Evolutionary conservation across 2,113 vertebrate species (phyloP).

Genomic region (Chaetodon trifascialis): DNA sequence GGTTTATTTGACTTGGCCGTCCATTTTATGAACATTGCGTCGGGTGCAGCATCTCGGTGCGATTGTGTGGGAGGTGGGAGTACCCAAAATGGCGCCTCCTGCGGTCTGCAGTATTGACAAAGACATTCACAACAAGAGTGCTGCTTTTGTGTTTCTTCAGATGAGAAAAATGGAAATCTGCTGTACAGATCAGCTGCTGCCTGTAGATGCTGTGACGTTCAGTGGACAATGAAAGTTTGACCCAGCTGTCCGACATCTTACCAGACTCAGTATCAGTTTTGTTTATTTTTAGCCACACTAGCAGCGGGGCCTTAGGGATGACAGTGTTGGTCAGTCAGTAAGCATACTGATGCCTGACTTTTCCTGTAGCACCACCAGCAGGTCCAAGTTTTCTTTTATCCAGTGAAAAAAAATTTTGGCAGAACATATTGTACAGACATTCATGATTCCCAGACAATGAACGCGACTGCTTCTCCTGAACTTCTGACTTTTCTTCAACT

Average conservation of each 20-base stretch:
- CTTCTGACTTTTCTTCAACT: too few species aligned
- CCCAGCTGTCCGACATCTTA: neutral
- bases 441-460: too few species aligned
- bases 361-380: too few species aligned
- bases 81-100: constrained; percentile 28
- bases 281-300: too few species aligned
- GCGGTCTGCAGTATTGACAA: constrained; percentile 10
- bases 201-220: neutral
- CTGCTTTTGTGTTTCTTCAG: neutral
- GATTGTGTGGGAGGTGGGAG: neutral
- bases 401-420: too few species aligned
- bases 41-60: neutral
- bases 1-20: constrained; percentile 63
- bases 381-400: too few species aligned
- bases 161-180: neutral
- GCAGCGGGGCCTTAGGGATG: too few species aligned
- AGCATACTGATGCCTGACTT: too few species aligned
- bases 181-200: neutral
- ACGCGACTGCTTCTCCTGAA: too few species aligned
- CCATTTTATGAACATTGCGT: constrained; percentile 41
- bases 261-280: neutral
- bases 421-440: too few species aligned
- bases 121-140: neutral
- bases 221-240: neutral
- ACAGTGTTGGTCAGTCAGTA: too few species aligned